Evolutionary conservation across 2,888 invertebrate genomes (phyloP).

Genomic region (Melolontha melolontha): DNA sequence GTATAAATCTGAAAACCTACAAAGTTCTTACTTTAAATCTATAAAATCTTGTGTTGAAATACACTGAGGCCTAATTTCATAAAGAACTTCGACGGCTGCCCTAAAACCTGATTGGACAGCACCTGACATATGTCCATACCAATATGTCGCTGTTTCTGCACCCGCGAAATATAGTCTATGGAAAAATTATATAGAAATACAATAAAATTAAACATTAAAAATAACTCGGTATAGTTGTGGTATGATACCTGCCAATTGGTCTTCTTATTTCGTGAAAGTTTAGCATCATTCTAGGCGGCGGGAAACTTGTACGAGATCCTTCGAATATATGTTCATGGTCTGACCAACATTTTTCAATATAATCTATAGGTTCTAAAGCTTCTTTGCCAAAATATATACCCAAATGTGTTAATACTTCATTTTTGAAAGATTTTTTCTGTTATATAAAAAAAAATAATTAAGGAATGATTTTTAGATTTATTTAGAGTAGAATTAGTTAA

Average conservation of each 20-base stretch:
- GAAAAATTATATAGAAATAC: not conserved
- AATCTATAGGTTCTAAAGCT: conserved; percentile 53
- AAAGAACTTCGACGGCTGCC: conserved; percentile 56
- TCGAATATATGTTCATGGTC: conserved; percentile 41
- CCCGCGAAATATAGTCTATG: conserved; percentile 59
- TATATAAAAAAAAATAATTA: conserved; percentile 3
- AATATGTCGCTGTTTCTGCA: conserved; percentile 55
- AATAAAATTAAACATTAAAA: conserved; percentile 7
- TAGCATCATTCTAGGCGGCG: conserved; percentile 45
- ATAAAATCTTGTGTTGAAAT: conserved; percentile 35
- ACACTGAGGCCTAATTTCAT: conserved; percentile 54
- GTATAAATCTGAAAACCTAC: not conserved
- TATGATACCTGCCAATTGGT: conserved; percentile 51
- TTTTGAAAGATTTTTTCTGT: conserved; percentile 41
- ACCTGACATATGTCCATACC: conserved; percentile 58
- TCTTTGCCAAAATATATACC: conserved; percentile 53
- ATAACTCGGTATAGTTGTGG: too few relatives aligned
- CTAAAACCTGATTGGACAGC: conserved; percentile 56
- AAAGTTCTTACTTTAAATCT: conserved; percentile 37
- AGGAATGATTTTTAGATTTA: not conserved
- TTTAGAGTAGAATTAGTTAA: too few relatives aligned
- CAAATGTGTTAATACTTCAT: conserved; percentile 52
- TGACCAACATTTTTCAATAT: conserved; percentile 52
- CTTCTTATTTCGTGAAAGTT: conserved; percentile 45
- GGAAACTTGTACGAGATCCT: conserved; percentile 41